Conservation (phyloP, 2,888 invertebrate species). For the Lasioglossum oenotherae region DNA sequence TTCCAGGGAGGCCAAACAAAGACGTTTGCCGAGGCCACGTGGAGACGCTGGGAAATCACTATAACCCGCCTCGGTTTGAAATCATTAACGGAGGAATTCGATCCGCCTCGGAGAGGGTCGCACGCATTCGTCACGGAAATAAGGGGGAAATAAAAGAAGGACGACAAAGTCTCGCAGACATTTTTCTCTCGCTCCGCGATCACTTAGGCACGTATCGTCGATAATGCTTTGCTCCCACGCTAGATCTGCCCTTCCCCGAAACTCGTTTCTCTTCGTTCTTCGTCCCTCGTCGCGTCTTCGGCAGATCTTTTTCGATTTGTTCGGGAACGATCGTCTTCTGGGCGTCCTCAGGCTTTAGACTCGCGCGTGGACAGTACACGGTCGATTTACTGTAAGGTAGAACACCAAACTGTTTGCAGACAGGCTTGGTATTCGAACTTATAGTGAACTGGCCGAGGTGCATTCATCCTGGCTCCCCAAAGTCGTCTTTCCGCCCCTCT, state of each 20-base stretch:
- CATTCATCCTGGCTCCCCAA: conserved; percentile 38
- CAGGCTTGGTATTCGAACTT: conserved; percentile 97
- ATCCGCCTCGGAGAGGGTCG: conserved; percentile 32
- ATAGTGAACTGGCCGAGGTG: conserved; percentile 90
- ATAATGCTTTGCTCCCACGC: conserved; percentile 58
- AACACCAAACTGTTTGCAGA: conserved; percentile 93
- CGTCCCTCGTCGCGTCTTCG: conserved; percentile 20
- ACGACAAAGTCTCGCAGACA: conserved; percentile 18
- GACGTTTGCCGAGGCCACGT: not conserved
- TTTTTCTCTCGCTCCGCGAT: conserved; percentile 58
- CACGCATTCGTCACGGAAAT: not conserved
- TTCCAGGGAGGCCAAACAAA: not conserved
- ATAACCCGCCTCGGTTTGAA: not conserved
- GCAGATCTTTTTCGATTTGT: conserved; percentile 26
- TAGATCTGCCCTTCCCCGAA: not conserved
- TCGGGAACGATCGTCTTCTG: not conserved
- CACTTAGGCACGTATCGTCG: conserved; percentile 73
- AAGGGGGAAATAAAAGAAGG: not conserved
- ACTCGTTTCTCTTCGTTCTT: not conserved
- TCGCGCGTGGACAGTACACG: conserved; percentile 74
- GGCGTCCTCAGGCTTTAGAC: not conserved
- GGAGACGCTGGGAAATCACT: not conserved
- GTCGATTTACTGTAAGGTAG: conserved; percentile 97
- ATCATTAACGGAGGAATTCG: conserved; percentile 54
- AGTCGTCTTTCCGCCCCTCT: conserved; percentile 24